Percentiles rank a stretch among this genome's conserved stretches.
phyloP scores from a whole-genome alignment of 2,888 invertebrate species.

The Scaptomyza polygonia region DNA sequence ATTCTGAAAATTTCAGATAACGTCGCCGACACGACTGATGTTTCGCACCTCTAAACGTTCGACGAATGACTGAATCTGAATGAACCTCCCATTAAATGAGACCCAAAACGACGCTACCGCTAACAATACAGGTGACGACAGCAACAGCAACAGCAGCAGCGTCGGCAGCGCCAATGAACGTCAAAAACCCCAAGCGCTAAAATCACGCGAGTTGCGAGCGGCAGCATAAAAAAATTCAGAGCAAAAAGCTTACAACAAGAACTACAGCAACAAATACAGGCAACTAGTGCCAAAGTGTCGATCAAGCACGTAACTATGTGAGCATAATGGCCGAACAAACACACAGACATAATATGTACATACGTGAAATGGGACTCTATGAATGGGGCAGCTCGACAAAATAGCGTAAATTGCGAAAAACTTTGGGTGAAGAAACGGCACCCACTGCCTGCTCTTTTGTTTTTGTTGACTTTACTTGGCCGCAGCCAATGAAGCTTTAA shows the following conservation, averaged over 20 bases:
- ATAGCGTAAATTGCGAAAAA: slow-evolving; percentile 14
- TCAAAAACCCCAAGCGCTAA: slow-evolving; percentile 43
- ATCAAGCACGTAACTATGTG: slow-evolving; percentile 53
- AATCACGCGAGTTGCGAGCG: slow-evolving; percentile 73
- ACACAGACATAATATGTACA: slow-evolving; percentile 12
- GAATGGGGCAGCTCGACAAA: slow-evolving; percentile 14
- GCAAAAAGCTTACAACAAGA: slow-evolving; percentile 18
- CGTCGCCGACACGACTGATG: slow-evolving; percentile 37
- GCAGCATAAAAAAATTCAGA: slow-evolving; percentile 54
- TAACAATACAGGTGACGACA: slow-evolving; percentile 16
- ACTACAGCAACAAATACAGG: slow-evolving; percentile 25
- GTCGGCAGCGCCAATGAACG: slow-evolving; percentile 31
- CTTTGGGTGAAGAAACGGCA: background rate
- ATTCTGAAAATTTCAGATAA: slow-evolving; percentile 39
- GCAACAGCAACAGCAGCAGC: slow-evolving; percentile 3
- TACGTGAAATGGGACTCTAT: slow-evolving; percentile 19
- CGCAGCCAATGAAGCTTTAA: slow-evolving; percentile 23
- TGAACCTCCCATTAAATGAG: slow-evolving; percentile 57
- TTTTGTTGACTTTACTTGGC: slow-evolving; percentile 5
- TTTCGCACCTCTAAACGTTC: slow-evolving; percentile 63
- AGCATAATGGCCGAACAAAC: slow-evolving; percentile 1
- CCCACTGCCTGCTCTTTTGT: background rate
- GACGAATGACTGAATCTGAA: slow-evolving; percentile 64
- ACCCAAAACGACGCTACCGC: slow-evolving; percentile 36
- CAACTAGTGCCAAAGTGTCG: slow-evolving; percentile 65